These are phyloP conservation scores for Pristionchus maxplancki DNA, from an alignment of 2,888 invertebrate species.

Conservation along the genomic window DNA sequence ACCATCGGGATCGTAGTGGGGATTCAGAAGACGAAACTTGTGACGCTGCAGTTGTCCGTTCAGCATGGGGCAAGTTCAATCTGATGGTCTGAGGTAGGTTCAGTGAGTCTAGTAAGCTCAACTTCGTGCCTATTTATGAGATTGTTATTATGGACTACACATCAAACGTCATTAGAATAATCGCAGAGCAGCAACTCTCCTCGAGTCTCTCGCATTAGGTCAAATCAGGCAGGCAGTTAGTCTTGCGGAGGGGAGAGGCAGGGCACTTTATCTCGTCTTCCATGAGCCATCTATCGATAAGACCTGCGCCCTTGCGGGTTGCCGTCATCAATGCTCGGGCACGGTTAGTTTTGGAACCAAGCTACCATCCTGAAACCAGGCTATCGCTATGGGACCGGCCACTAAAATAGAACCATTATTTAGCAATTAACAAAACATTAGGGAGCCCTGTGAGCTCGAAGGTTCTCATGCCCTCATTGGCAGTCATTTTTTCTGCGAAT, in stretches of 20 bases:
- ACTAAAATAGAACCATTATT: too few species aligned
- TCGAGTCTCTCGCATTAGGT: background rate
- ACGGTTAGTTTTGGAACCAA: background rate
- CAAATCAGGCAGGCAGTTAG: background rate
- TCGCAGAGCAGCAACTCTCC: background rate
- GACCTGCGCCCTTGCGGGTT: background rate
- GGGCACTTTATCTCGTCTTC: background rate
- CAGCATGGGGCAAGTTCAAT: background rate
- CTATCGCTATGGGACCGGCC: too few species aligned
- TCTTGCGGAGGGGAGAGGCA: background rate
- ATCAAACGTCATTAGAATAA: conserved; percentile 44
- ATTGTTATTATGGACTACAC: too few species aligned
- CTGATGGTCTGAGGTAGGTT: background rate
- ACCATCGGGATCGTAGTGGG: background rate
- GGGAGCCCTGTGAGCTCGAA: too few species aligned
- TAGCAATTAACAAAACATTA: too few species aligned
- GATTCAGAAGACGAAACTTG: too few species aligned
- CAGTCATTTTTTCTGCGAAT: background rate
- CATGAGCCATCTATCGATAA: background rate
- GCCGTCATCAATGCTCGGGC: background rate
- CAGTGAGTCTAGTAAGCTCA: background rate
- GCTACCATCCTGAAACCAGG: too few species aligned
- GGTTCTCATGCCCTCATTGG: background rate
- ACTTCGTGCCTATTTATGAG: background rate
- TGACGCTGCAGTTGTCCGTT: background rate